Conservation (phyloP, 1,140 invertebrate genomes). For the Drosophila trapezifrons region DNA sequence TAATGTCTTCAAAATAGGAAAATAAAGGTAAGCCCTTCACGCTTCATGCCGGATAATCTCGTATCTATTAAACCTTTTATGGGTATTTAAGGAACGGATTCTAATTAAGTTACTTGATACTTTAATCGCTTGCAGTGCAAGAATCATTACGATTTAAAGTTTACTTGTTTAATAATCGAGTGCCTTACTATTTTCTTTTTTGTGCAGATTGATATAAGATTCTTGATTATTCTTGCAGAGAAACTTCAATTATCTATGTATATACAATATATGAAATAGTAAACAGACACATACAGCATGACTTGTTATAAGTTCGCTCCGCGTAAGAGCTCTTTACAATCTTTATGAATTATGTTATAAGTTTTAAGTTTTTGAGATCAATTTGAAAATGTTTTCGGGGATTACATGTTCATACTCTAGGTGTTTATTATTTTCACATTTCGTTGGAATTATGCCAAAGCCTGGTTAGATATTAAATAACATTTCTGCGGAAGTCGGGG, state of each 20-base stretch:
- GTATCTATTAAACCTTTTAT: conserved; percentile 23
- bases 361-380: conserved; percentile 66
- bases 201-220: conserved; percentile 41
- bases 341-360: conserved; percentile 33
- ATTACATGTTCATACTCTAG: conserved; percentile 28
- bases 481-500: conserved; percentile 19
- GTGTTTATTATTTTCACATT: conserved; percentile 10
- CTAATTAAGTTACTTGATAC: conserved; percentile 6
- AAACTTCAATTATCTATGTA: conserved; percentile 21
- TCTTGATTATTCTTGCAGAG: conserved; percentile 22
- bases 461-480: conserved; percentile 38
- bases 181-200: conserved; percentile 13
- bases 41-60: conserved; percentile 58
- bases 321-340: conserved; percentile 17
- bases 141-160: conserved; percentile 14
- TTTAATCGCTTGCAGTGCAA: conserved; percentile 3
- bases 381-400: conserved; percentile 62
- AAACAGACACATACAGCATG: conserved; percentile 13
- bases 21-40: conserved; percentile 8
- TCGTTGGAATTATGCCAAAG: conserved; percentile 32
- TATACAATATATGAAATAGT: conserved; percentile 23
- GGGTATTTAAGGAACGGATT: conserved; percentile 14
- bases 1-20: conserved; percentile 37
- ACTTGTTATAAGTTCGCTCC: conserved; percentile 8
- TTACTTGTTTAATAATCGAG: conserved; percentile 29